These are phyloP conservation scores for Chaenogobius annularis DNA, from an alignment of 2,113 vertebrate species.

Conservation along the genomic window DNA sequence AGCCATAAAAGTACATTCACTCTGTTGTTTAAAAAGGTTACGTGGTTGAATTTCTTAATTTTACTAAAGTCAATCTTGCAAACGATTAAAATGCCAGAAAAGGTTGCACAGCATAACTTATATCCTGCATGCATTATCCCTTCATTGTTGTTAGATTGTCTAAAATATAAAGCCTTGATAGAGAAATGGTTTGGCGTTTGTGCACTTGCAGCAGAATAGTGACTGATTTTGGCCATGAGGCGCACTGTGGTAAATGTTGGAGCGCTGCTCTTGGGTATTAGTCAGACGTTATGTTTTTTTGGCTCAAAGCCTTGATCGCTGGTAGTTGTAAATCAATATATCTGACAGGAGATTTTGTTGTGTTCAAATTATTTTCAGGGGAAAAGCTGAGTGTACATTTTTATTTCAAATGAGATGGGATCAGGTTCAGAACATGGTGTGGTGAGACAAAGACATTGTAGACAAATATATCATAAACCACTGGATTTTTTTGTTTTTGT, in stretches of 20 bases:
- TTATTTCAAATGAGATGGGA: not conserved
- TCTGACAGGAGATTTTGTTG: constrained; percentile 16
- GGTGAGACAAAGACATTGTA: too few relatives aligned
- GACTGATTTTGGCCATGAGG: constrained; percentile 19
- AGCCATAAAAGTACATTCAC: too few relatives aligned
- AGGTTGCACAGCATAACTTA: too few relatives aligned
- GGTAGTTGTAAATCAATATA: constrained; percentile 30
- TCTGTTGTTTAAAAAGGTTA: too few relatives aligned
- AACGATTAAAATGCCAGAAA: too few relatives aligned
- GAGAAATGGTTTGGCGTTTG: constrained; percentile 5
- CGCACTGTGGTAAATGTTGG: constrained; percentile 26
- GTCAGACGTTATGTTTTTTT: constrained; percentile 28
- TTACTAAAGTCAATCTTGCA: too few relatives aligned
- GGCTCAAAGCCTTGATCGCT: not conserved
- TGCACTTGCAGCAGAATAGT: not conserved
- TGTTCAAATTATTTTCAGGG: constrained; percentile 9
- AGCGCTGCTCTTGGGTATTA: constrained; percentile 17
- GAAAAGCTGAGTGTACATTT: constrained; percentile 14
- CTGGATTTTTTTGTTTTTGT: not conserved
- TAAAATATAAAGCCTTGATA: not conserved
- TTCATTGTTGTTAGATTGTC: not conserved
- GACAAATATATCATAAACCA: not conserved
- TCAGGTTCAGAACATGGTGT: not conserved
- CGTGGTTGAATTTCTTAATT: too few relatives aligned
- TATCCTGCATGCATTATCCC: too few relatives aligned